Conservation (phyloP, 64 coral and sea anemone species). For the Hydrozoanthus tunicans region DNA sequence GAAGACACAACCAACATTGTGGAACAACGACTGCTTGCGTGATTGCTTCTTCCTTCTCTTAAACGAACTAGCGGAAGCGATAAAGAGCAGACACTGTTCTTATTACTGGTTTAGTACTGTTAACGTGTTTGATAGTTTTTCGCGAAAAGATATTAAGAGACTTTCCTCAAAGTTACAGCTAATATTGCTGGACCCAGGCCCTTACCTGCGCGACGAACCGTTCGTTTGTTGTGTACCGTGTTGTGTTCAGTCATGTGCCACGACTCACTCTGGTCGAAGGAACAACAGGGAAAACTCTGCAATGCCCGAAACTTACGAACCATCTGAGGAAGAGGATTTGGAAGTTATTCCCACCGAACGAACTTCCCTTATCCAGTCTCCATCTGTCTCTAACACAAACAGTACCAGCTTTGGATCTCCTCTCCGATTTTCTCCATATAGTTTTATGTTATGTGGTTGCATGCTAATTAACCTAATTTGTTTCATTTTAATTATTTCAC, state of each 20-base stretch:
- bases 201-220: constrained; percentile 57
- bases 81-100: constrained; percentile 15
- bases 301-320: not conserved
- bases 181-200: constrained; percentile 34
- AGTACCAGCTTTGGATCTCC: too few species aligned
- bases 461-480: too few species aligned
- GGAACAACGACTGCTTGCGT: constrained; percentile 54
- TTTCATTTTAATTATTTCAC: too few species aligned
- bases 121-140: constrained; percentile 24
- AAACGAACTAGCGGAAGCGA: constrained; percentile 29
- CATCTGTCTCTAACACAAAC: too few species aligned
- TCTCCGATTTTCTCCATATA: too few species aligned
- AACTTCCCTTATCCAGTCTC: too few species aligned
- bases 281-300: not conserved
- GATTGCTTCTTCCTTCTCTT: constrained; percentile 52
- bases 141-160: not conserved
- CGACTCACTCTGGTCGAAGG: not conserved
- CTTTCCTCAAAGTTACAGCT: constrained; percentile 42
- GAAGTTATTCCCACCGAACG: too few species aligned
- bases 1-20: constrained; percentile 45
- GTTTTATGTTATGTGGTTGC: too few species aligned
- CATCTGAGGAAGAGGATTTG: too few species aligned
- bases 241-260: not conserved
- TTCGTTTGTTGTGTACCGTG: not conserved
- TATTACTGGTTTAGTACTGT: constrained; percentile 62